Evolutionary conservation across 2,888 invertebrate species (phyloP).

Genomic region (Andrena hattorfiana): DNA sequence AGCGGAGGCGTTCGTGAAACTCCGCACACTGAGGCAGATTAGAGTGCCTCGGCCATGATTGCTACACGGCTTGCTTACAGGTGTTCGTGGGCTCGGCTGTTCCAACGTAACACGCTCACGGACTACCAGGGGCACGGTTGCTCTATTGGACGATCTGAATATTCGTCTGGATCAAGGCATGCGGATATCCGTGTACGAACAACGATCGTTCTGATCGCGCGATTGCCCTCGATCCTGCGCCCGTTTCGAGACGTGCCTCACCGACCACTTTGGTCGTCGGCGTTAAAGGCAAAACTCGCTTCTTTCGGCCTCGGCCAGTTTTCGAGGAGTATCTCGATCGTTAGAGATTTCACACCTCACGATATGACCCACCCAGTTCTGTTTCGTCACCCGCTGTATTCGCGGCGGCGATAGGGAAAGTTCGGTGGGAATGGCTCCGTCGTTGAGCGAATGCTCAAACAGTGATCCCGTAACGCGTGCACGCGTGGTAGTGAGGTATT

Average conservation of each 20-base stretch:
- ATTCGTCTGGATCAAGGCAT: slow-evolving; percentile 44
- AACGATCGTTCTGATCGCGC: slow-evolving; percentile 19
- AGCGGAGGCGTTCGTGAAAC: slow-evolving; percentile 28
- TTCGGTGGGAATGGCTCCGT: slow-evolving; percentile 55
- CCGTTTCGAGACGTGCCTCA: neutral
- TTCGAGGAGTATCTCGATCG: slow-evolving; percentile 24
- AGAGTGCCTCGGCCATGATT: slow-evolving; percentile 8
- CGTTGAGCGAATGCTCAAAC: slow-evolving; percentile 50
- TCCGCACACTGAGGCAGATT: slow-evolving; percentile 4
- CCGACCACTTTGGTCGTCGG: neutral
- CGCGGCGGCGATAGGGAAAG: slow-evolving; percentile 58
- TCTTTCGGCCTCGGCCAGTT: neutral
- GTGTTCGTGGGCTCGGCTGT: slow-evolving; percentile 9
- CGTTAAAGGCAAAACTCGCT: neutral
- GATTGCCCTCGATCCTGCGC: slow-evolving; percentile 37
- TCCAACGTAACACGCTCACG: slow-evolving; percentile 9
- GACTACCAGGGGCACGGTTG: slow-evolving; percentile 16
- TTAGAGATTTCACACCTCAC: slow-evolving; percentile 52
- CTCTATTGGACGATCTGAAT: slow-evolving; percentile 49
- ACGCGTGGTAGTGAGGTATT: neutral
- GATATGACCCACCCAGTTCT: slow-evolving; percentile 60
- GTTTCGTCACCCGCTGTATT: slow-evolving; percentile 64
- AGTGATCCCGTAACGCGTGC: neutral
- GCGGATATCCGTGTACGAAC: slow-evolving; percentile 59
- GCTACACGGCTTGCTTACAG: slow-evolving; percentile 9